A percentile compares a stretch with the other conserved stretches of the same genome.
Conservation (phyloP, 2,113 vertebrate species). For the Steatornis caripensis region DNA sequence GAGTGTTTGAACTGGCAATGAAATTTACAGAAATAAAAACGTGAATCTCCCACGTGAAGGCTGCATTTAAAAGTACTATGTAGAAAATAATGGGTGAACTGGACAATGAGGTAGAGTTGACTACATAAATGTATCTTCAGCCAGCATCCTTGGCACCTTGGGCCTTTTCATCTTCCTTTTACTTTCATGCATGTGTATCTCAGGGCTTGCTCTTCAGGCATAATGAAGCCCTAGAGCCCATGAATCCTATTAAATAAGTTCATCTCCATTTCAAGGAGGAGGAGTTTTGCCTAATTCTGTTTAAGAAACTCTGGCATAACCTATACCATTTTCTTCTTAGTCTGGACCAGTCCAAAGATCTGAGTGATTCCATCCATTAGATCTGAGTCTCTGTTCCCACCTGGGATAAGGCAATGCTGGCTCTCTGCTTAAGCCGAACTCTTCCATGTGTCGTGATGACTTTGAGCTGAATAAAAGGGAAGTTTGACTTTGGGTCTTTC, state of each 20-base stretch:
- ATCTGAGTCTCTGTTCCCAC: neutral
- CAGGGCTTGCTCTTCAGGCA: neutral
- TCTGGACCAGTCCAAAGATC: neutral
- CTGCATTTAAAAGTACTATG: neutral
- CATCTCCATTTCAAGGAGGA: neutral
- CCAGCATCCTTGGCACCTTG: accelerated
- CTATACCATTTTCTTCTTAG: neutral
- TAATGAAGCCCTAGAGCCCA: neutral
- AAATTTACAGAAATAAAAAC: neutral
- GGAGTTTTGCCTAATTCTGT: neutral
- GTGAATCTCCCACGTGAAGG: neutral
- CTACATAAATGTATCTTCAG: neutral
- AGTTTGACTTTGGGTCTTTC: neutral
- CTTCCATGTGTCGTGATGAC: neutral
- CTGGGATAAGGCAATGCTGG: neutral
- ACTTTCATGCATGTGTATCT: neutral
- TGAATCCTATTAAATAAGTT: neutral
- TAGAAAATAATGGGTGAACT: neutral
- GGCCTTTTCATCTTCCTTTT: neutral
- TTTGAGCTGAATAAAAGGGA: neutral
- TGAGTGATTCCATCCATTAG: neutral
- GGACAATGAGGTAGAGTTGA: neutral
- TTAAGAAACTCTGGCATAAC: neutral
- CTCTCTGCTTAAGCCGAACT: neutral
- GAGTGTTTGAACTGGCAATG: neutral